Conservation (phyloP, 2,113 vertebrate genomes). For the Paramisgurnus dabryanus region DNA sequence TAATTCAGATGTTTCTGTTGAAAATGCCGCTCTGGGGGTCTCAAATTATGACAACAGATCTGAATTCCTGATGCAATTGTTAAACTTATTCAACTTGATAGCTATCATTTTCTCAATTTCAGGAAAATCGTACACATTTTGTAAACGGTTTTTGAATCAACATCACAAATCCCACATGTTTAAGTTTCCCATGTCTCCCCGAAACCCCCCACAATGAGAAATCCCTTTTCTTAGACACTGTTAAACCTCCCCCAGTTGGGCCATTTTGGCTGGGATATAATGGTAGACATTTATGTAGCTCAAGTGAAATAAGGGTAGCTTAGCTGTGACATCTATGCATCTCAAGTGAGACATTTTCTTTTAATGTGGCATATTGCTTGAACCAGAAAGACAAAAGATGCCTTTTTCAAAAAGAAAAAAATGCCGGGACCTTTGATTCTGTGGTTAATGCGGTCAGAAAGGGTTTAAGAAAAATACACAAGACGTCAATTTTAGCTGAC, state of each 20-base stretch:
- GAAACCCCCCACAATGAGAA: slow-evolving; percentile 9
- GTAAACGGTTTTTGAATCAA: slow-evolving; percentile 15
- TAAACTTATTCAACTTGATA: slow-evolving; percentile 1
- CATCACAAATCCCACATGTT: not conserved
- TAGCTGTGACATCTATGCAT: not conserved
- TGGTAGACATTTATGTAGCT: slow-evolving; percentile 27
- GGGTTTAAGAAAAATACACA: slow-evolving; percentile 24
- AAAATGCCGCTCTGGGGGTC: not conserved
- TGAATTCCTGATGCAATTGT: slow-evolving; percentile 7
- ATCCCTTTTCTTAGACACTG: slow-evolving; percentile 10
- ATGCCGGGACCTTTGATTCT: not conserved
- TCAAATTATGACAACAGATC: slow-evolving; percentile 15
- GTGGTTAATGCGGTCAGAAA: not conserved
- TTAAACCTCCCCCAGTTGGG: not conserved
- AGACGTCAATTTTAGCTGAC: slow-evolving; percentile 31
- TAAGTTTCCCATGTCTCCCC: not conserved
- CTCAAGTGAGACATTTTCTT: slow-evolving; percentile 22
- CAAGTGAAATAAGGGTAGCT: slow-evolving; percentile 10
- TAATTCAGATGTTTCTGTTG: not conserved
- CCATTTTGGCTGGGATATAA: not conserved
- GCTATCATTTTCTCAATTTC: not conserved
- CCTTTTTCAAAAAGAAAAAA: not conserved
- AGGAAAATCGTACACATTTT: not conserved
- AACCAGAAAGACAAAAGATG: slow-evolving; percentile 23
- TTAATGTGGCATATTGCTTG: slow-evolving; percentile 7